Base-by-base conservation (phyloP, 2,888 invertebrate genomes). In the Unio delphinus region DNA sequence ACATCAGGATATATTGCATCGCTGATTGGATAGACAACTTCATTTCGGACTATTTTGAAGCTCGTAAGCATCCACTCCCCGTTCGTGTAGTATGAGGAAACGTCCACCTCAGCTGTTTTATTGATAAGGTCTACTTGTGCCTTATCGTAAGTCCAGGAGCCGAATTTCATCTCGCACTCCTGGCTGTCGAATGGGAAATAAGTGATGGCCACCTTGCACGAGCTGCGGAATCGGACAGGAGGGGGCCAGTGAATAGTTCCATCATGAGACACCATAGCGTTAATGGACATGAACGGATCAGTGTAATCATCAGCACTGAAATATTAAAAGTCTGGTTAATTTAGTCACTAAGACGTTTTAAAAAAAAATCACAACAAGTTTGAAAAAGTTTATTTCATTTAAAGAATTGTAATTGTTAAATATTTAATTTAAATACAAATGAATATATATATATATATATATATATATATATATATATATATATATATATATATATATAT, bases 201-300 rank as follows among this genome's bases (percentile, higher is more conserved):
- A 0, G 88, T 87, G 59, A 88, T 89, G 76, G 88, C 87, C 30
- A 92, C 91, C 74, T 91, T 91, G 79, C 92, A 92, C 15, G 91
- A 91, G 73, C 90, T 91, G 54, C 91, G 88, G 34, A 92, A 89
- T 70, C 92, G 90, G 55, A 91, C 92, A 17, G 92, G 92, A 1
- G 92, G 92, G 0, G 92, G 91, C 92, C 92, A 92, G 83, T 91
- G 91, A 4, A 92, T 91, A n/a, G 89, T 90, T 15, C 92, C 92
- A 72, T 91, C 88, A 72, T 83, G 83, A 28, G 87, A 84, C 6
- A 92, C 90, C 91, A 92, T 92, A 4, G 92, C 92, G 64, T 92
- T 88, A 57, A 91, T 91, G 28, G 90, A 89, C 91, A 92, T 91
- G 83, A 91, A 92, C 4, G 91, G 92, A 0, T 90, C 88, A 0